phyloP scores from a whole-genome alignment of 2,797 vertebrate genomes.

The Ceryle rudis region DNA sequence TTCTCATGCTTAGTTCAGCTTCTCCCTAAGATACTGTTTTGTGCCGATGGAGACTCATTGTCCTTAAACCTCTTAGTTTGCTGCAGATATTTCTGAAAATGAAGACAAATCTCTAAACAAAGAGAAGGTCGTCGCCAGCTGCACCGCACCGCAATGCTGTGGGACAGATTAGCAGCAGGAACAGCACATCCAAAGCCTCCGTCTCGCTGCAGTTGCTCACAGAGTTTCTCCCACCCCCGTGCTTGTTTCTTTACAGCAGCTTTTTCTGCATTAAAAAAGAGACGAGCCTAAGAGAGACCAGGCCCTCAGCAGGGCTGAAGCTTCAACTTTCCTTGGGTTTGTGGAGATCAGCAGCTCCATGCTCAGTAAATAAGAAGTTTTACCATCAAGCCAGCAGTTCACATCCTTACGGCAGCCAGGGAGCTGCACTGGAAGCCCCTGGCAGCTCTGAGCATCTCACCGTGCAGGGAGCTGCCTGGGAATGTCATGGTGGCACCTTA shows the following conservation, averaged over 20 bases:
- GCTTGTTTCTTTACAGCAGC: neutral
- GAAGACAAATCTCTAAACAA: neutral
- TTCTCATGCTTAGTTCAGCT: neutral
- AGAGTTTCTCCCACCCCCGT: fast-evolving
- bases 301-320: neutral
- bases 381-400: fast-evolving
- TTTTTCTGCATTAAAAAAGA: neutral
- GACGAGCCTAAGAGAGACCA: neutral
- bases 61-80: neutral
- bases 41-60: fast-evolving
- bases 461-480: fast-evolving
- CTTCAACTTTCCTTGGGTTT: neutral
- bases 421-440: fast-evolving
- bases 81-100: neutral
- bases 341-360: neutral
- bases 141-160: fast-evolving
- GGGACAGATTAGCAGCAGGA: neutral
- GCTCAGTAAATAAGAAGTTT: neutral
- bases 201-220: fast-evolving
- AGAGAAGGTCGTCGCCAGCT: neutral
- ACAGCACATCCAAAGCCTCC: neutral
- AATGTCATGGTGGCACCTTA: fast-evolving
- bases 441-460: neutral
- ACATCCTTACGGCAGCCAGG: neutral
- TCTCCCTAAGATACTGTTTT: fast-evolving